Conservation (phyloP, 2,888 invertebrate species). For the Sclerodermus sp. region DNA sequence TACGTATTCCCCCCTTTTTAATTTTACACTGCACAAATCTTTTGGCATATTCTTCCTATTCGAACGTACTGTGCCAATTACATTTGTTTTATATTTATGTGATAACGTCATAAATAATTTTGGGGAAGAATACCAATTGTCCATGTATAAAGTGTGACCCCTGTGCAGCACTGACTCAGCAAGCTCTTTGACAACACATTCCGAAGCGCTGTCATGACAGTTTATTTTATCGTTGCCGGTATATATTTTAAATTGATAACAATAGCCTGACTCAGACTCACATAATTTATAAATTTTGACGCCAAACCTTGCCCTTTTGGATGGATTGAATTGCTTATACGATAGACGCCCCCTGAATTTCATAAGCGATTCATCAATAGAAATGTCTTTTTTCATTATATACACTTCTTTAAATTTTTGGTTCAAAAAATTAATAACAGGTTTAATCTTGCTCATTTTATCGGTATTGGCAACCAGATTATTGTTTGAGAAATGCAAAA, state of each 20-base stretch:
- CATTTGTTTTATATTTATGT: slow-evolving; percentile 8
- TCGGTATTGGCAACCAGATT: slow-evolving; percentile 3
- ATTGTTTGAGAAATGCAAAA: slow-evolving; percentile 25
- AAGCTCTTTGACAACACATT: slow-evolving; percentile 12
- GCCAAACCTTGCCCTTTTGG: slow-evolving; percentile 35
- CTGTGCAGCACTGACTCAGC: slow-evolving; percentile 5
- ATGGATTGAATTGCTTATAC: slow-evolving; percentile 33
- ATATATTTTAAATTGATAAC: slow-evolving; percentile 24
- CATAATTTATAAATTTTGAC: slow-evolving; percentile 37
- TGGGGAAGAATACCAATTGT: slow-evolving; percentile 17
- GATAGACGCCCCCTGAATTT: slow-evolving; percentile 32
- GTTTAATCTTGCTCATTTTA: slow-evolving; percentile 12
- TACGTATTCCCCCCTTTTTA: slow-evolving; percentile 12
- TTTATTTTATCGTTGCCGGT: slow-evolving; percentile 16
- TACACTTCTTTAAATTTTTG: slow-evolving; percentile 21
- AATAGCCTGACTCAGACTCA: slow-evolving; percentile 22
- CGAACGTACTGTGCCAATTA: slow-evolving; percentile 14
- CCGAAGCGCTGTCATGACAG: slow-evolving; percentile 9
- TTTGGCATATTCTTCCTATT: slow-evolving; percentile 21
- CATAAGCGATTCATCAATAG: slow-evolving; percentile 32
- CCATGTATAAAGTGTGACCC: slow-evolving; percentile 14
- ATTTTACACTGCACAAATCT: slow-evolving; percentile 11
- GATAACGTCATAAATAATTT: slow-evolving; percentile 9
- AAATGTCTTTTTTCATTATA: slow-evolving; percentile 15
- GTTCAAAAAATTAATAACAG: slow-evolving; percentile 21